These are phyloP conservation scores for Aporophyla lueneburgensis DNA, from an alignment of 2,888 invertebrate species.

Conservation along the genomic window DNA sequence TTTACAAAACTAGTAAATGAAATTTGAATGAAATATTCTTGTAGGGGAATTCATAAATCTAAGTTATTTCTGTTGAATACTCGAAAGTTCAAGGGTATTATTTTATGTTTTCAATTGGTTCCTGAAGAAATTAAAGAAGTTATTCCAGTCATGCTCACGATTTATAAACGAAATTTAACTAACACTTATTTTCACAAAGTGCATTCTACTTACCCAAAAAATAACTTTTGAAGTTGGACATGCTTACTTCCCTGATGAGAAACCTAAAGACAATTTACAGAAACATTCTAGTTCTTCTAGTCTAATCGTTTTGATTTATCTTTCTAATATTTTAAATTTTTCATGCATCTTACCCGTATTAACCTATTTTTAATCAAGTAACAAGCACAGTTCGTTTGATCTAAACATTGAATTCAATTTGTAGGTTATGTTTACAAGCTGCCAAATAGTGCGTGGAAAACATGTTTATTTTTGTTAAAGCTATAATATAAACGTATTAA, in stretches of 20 bases:
- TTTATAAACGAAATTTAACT: not conserved
- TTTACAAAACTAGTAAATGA: not conserved
- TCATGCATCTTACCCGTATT: not conserved
- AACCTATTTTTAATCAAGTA: not conserved
- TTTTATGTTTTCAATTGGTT: not conserved
- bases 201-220: conserved; percentile 10
- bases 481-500: conserved; percentile 12
- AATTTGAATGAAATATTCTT: not conserved
- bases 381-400: conserved; percentile 8
- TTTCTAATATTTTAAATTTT: not conserved
- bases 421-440: conserved; percentile 90
- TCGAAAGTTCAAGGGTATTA: not conserved
- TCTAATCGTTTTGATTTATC: not conserved
- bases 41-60: not conserved
- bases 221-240: conserved; percentile 22
- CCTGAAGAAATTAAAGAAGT: not conserved
- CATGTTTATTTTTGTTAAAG: conserved; percentile 31
- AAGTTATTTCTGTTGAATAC: not conserved
- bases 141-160: not conserved
- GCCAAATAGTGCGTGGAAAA: conserved; percentile 69
- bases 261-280: not conserved
- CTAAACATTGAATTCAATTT: conserved; percentile 71
- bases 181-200: not conserved
- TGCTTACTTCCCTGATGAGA: conserved; percentile 35
- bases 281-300: not conserved